Evolutionary conservation across 1,140 invertebrate species (phyloP).

Genomic region (Cotesia vestalis): DNA sequence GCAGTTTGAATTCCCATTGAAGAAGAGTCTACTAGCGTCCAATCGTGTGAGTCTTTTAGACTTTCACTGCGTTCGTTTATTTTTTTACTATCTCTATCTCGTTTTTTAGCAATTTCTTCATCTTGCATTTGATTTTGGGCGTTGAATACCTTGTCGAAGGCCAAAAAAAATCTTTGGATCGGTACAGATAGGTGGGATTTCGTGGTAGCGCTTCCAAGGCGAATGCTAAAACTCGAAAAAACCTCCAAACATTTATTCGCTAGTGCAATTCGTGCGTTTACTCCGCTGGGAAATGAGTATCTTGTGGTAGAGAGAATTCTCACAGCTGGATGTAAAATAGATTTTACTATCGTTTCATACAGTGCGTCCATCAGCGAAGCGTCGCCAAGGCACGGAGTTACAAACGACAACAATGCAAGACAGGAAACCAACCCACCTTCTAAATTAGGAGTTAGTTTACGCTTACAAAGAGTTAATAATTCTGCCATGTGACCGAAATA

Average conservation of each 20-base stretch:
- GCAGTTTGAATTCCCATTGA: slow-evolving; percentile 31
- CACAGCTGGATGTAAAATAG: slow-evolving; percentile 81
- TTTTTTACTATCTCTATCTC: not conserved
- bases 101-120: slow-evolving; percentile 16
- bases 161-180: slow-evolving; percentile 78
- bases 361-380: slow-evolving; percentile 86
- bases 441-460: slow-evolving; percentile 80
- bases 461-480: slow-evolving; percentile 77
- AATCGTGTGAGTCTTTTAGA: slow-evolving; percentile 26
- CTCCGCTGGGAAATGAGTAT: slow-evolving; percentile 82
- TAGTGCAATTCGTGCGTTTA: slow-evolving; percentile 75
- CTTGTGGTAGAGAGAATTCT: slow-evolving; percentile 77
- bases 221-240: slow-evolving; percentile 79
- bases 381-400: slow-evolving; percentile 85
- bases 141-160: slow-evolving; percentile 82
- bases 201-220: slow-evolving; percentile 87
- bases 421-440: slow-evolving; percentile 91
- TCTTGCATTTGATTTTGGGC: slow-evolving; percentile 33
- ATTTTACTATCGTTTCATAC: slow-evolving; percentile 77
- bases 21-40: slow-evolving; percentile 32
- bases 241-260: slow-evolving; percentile 84
- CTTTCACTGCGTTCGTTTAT: slow-evolving; percentile 11
- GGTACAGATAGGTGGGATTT: slow-evolving; percentile 78
- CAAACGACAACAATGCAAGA: slow-evolving; percentile 80
- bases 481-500: slow-evolving; percentile 94